Percentiles rank a stretch among this genome's conserved stretches.
phyloP scores from a whole-genome alignment of 2,113 vertebrate genomes.

The Rhinichthys klamathensis region DNA sequence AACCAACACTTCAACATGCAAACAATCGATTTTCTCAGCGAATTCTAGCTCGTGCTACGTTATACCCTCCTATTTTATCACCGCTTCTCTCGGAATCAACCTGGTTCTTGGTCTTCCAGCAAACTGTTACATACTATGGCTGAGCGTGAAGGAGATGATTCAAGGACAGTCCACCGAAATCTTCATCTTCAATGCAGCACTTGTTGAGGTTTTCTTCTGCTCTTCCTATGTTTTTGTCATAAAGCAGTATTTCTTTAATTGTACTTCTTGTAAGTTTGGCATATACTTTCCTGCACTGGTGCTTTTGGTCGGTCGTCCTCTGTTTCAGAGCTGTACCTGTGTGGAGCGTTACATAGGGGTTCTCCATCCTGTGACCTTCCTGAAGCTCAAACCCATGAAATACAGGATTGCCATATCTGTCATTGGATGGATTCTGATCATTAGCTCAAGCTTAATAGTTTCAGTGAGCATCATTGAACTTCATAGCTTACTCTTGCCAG shows the following conservation, averaged over 20 bases:
- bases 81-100: conserved; percentile 3
- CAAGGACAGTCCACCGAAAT: conserved; percentile 21
- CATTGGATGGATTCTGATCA: conserved; percentile 10
- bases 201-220: conserved; percentile 3
- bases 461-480: not conserved
- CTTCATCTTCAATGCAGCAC: conserved; percentile 1
- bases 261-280: not conserved
- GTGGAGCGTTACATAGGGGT: conserved; percentile 39
- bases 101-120: conserved; percentile 11
- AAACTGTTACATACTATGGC: conserved; percentile 22
- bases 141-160: conserved; percentile 14
- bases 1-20: conserved; percentile 7
- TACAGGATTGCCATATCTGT: not conserved
- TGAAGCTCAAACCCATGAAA: conserved; percentile 34
- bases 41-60: not conserved
- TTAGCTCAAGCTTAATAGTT: conserved; percentile 1
- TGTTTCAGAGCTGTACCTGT: conserved; percentile 45
- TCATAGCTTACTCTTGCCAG: not conserved
- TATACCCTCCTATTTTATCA: not conserved
- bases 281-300: not conserved
- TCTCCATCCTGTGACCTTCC: conserved; percentile 37
- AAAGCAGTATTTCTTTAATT: conserved; percentile 29
- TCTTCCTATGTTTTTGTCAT: not conserved
- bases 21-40: not conserved
- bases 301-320: conserved; percentile 1